These are phyloP conservation scores for Pipistrellus pipistrellus DNA, from an alignment of 2,797 vertebrate species.

Conservation along the genomic window DNA sequence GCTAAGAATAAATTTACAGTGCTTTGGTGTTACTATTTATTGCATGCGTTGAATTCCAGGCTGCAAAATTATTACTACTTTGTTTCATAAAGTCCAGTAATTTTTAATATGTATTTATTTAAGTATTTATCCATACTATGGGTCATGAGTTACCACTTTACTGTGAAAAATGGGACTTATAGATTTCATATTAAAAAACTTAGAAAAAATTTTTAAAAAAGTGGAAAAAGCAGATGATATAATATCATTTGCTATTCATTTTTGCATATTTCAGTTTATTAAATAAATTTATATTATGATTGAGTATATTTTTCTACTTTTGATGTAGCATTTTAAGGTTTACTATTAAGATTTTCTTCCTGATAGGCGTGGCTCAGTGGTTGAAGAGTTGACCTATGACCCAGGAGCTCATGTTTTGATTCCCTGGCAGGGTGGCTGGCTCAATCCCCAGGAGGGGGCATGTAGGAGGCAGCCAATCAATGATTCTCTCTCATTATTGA, in stretches of 20 bases:
- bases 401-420: too few species aligned
- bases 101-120: slow-evolving; percentile 59
- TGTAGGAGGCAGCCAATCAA: too few species aligned
- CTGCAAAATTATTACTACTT: slow-evolving; percentile 19
- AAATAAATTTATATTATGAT: slow-evolving; percentile 66
- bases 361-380: too few species aligned
- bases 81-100: slow-evolving; percentile 20
- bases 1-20: slow-evolving; percentile 1
- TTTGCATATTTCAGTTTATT: slow-evolving; percentile 55
- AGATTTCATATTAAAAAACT: slow-evolving; percentile 61
- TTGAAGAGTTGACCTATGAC: too few species aligned
- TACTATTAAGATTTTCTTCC: slow-evolving; percentile 34
- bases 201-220: slow-evolving; percentile 50
- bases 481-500: too few species aligned
- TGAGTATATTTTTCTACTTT: slow-evolving; percentile 40
- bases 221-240: slow-evolving; percentile 19
- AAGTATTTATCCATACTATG: slow-evolving; percentile 49
- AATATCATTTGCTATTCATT: background rate
- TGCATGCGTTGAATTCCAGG: background rate
- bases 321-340: slow-evolving; percentile 49
- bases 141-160: slow-evolving; percentile 62
- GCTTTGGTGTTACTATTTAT: background rate
- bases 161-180: slow-evolving; percentile 49
- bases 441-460: too few species aligned
- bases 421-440: too few species aligned